Evolutionary conservation across 2,797 vertebrate genomes (phyloP).

Genomic region (Sebastes nivosus): DNA sequence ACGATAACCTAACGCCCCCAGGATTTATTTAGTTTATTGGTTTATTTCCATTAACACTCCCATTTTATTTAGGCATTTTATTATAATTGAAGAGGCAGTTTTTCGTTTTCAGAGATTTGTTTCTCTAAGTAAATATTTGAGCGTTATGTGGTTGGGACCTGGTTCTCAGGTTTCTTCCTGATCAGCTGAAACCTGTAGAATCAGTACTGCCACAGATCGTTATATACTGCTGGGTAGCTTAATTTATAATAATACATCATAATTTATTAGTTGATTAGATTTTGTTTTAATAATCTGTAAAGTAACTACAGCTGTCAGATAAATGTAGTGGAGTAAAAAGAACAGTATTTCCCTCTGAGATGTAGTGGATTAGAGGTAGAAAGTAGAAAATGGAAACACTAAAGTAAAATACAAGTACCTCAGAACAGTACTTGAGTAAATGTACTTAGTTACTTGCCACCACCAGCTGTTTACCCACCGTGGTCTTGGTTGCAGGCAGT

Average conservation of each 20-base stretch:
- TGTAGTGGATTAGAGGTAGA: neutral
- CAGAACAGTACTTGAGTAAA: neutral
- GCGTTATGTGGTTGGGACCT: no score
- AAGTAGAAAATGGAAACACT: neutral
- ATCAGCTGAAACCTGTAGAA: no score
- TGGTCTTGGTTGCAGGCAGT: constrained; percentile 91
- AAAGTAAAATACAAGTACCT: neutral
- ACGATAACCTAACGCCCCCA: no score
- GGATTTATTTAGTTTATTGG: no score
- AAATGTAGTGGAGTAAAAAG: neutral
- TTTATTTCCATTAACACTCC: no score
- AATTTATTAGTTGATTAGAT: neutral
- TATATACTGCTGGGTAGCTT: neutral
- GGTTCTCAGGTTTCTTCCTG: no score
- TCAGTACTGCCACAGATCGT: no score
- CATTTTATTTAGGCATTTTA: no score
- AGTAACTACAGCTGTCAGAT: neutral
- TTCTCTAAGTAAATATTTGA: no score
- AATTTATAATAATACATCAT: neutral
- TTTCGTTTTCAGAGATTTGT: no score
- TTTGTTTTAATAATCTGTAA: neutral
- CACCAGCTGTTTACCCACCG: constrained; percentile 76
- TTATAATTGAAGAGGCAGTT: no score
- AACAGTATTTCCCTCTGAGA: neutral
- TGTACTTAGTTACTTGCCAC: neutral